These are phyloP conservation scores for Drosophila sordidula DNA, from an alignment of 2,888 invertebrate genomes.

Conservation along the genomic window DNA sequence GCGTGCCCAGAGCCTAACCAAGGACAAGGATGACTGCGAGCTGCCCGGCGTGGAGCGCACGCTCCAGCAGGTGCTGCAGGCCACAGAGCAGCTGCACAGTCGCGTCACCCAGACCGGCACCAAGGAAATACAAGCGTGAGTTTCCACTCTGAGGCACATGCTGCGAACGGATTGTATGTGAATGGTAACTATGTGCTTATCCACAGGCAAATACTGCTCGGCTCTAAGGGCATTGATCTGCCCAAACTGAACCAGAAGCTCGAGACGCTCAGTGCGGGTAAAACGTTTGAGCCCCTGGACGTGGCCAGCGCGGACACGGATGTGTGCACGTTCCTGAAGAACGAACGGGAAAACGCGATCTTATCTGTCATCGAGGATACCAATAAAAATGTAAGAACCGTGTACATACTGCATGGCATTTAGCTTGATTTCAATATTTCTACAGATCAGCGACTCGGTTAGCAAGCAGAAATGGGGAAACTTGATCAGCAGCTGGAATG, in stretches of 20 bases:
- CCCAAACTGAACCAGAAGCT: conserved; percentile 96
- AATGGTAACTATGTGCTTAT: not conserved
- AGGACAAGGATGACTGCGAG: conserved; percentile 93
- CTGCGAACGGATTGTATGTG: conserved; percentile 39
- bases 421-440: not conserved
- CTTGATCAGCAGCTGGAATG: conserved; percentile 95
- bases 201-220: conserved; percentile 93
- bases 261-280: conserved; percentile 93
- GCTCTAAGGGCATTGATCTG: conserved; percentile 96
- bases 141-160: conserved; percentile 28
- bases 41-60: conserved; percentile 94
- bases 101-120: conserved; percentile 93
- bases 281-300: conserved; percentile 94
- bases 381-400: conserved; percentile 89
- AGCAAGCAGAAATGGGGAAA: conserved; percentile 91
- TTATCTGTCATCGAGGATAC: conserved; percentile 96
- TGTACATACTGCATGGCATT: not conserved
- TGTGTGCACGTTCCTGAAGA: conserved; percentile 94
- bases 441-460: conserved; percentile 88
- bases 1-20: conserved; percentile 96
- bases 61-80: conserved; percentile 95
- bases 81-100: conserved; percentile 94
- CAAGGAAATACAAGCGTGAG: conserved; percentile 95
- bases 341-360: conserved; percentile 97
- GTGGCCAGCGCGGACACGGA: conserved; percentile 95